Conservation (phyloP, 2,113 vertebrate species). For the Glaucomys volans region DNA sequence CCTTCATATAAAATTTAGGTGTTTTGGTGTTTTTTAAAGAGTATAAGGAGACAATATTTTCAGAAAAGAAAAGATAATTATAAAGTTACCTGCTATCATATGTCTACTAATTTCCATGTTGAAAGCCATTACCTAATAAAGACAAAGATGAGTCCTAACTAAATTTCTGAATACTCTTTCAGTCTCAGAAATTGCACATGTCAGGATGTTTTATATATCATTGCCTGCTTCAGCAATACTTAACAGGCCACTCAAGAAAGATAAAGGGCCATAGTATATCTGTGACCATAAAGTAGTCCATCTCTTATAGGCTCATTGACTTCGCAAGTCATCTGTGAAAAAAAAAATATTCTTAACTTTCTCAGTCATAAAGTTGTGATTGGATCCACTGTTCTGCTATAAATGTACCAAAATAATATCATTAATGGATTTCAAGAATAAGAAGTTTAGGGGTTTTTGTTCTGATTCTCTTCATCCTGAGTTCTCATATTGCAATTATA, state of each 20-base stretch:
- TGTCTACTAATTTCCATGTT: background rate
- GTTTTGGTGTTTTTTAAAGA: background rate
- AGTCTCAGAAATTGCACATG: background rate
- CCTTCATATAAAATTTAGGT: slow-evolving; percentile 4
- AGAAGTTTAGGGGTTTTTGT: background rate
- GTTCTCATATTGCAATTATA: background rate
- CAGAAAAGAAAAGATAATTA: background rate
- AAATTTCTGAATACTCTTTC: background rate
- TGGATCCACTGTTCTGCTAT: background rate
- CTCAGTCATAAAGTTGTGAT: slow-evolving; percentile 24
- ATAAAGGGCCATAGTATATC: slow-evolving; percentile 26
- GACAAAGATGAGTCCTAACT: background rate
- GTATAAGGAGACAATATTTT: background rate
- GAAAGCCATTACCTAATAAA: slow-evolving; percentile 13
- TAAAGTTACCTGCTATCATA: background rate
- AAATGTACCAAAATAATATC: slow-evolving; percentile 24
- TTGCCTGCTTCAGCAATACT: background rate
- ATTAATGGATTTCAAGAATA: slow-evolving; percentile 25
- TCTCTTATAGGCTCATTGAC: slow-evolving; percentile 27
- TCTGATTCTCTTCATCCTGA: background rate
- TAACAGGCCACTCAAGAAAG: slow-evolving; percentile 19
- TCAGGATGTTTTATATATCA: background rate
- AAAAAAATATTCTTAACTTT: slow-evolving; percentile 36
- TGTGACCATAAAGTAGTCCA: background rate
- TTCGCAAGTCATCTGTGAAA: slow-evolving; percentile 42